phyloP scores from a whole-genome alignment of 2,888 invertebrate genomes.

The Diadromus collaris region DNA sequence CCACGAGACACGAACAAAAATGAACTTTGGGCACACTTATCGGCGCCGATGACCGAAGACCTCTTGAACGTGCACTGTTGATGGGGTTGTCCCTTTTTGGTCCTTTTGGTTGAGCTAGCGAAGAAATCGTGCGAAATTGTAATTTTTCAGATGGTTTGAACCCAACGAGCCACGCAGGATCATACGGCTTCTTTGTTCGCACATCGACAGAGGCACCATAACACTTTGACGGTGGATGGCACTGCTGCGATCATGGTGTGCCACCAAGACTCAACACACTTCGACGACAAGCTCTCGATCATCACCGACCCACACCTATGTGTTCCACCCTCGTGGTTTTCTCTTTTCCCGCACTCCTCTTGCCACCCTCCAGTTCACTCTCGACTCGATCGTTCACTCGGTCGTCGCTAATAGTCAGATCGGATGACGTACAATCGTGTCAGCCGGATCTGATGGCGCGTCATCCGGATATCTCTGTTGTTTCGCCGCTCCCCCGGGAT shows the following conservation, averaged over 20 bases:
- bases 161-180: not conserved
- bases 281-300: constrained; percentile 46
- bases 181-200: constrained; percentile 24
- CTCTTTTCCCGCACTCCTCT: constrained; percentile 2
- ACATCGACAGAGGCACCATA: constrained; percentile 24
- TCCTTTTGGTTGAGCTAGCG: not conserved
- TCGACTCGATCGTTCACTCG: constrained; percentile 45
- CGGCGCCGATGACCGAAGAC: constrained; percentile 12
- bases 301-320: constrained; percentile 30
- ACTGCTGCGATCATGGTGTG: constrained; percentile 35
- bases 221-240: not conserved
- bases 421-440: constrained; percentile 29
- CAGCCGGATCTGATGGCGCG: constrained; percentile 34
- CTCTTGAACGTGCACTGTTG: constrained; percentile 40
- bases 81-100: constrained; percentile 17
- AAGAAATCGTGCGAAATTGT: not conserved
- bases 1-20: constrained; percentile 31
- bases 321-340: constrained; percentile 46
- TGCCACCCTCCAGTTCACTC: constrained; percentile 11
- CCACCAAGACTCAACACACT: constrained; percentile 56
- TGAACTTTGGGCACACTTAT: constrained; percentile 51
- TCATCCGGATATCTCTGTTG: constrained; percentile 28
- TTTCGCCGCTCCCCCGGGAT: not conserved
- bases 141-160: constrained; percentile 4
- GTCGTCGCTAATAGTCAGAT: constrained; percentile 42